A percentile compares a stretch with the other conserved stretches of the same genome.
phyloP scores from a whole-genome alignment of 2,113 vertebrate species.

The Pterocles burchelli region DNA sequence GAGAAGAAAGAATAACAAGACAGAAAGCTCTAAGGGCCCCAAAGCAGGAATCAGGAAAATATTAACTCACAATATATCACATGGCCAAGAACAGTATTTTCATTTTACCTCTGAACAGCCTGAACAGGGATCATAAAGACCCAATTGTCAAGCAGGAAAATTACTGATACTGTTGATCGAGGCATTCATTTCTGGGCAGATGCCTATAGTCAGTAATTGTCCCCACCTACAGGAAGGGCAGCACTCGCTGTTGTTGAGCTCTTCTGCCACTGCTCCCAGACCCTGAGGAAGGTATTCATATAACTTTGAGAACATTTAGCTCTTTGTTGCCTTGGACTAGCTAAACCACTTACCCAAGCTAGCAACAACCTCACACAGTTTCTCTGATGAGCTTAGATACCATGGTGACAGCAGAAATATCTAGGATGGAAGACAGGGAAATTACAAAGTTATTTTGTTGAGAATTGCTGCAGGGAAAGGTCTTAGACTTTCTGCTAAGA shows the following conservation, averaged over 20 bases:
- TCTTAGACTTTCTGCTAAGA: background rate
- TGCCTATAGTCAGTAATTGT: background rate
- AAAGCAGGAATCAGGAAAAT: background rate
- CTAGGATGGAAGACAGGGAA: conserved; percentile 20
- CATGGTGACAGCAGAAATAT: conserved; percentile 23
- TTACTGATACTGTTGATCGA: background rate
- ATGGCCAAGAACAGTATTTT: background rate
- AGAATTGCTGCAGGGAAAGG: background rate
- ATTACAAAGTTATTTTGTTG: background rate
- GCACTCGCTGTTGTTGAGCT: background rate
- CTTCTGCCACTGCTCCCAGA: background rate
- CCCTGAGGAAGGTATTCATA: background rate
- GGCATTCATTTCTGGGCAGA: background rate
- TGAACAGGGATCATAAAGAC: background rate
- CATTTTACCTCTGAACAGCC: background rate
- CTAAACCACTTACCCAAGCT: background rate
- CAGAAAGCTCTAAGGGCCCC: background rate
- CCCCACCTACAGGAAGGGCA: background rate
- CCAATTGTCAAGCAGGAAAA: background rate
- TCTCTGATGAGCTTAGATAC: conserved; percentile 3
- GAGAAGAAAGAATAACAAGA: background rate
- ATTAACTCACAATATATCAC: background rate
- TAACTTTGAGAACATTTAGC: background rate
- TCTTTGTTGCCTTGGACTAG: background rate
- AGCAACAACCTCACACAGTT: background rate